phyloP scores from a whole-genome alignment of 2,113 vertebrate genomes.

The Bambusicola thoracicus region DNA sequence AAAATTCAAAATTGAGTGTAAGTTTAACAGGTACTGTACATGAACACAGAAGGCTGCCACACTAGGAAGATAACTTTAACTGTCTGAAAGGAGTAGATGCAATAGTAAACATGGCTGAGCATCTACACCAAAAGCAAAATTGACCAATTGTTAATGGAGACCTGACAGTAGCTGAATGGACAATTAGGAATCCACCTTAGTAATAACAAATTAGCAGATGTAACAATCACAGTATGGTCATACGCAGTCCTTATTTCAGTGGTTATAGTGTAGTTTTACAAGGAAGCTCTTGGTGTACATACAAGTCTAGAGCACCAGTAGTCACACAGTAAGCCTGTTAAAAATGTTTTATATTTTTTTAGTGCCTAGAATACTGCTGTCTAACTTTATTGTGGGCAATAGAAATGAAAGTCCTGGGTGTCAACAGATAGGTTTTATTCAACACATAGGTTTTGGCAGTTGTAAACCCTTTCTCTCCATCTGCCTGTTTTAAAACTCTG shows the following conservation, averaged over 20 bases:
- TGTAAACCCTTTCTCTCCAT: background rate
- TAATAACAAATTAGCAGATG: background rate
- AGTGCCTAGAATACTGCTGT: background rate
- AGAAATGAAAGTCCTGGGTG: background rate
- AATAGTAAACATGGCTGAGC: background rate
- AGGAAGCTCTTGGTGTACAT: background rate
- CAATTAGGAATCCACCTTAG: background rate
- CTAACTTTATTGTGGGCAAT: background rate
- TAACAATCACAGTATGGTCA: background rate
- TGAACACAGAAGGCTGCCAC: background rate
- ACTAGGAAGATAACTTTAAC: background rate
- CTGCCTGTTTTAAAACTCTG: background rate
- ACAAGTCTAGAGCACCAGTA: background rate
- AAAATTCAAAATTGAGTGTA: background rate
- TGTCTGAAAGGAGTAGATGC: background rate
- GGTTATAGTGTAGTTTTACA: background rate
- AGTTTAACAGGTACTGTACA: background rate
- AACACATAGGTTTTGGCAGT: background rate
- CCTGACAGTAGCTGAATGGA: background rate
- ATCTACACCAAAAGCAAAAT: background rate
- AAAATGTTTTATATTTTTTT: background rate
- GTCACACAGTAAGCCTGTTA: background rate
- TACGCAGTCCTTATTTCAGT: background rate
- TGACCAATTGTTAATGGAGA: background rate
- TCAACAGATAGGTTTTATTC: background rate